These are phyloP conservation scores for Nothoprocta perdicaria DNA, from an alignment of 2,113 vertebrate species.

Conservation along the genomic window DNA sequence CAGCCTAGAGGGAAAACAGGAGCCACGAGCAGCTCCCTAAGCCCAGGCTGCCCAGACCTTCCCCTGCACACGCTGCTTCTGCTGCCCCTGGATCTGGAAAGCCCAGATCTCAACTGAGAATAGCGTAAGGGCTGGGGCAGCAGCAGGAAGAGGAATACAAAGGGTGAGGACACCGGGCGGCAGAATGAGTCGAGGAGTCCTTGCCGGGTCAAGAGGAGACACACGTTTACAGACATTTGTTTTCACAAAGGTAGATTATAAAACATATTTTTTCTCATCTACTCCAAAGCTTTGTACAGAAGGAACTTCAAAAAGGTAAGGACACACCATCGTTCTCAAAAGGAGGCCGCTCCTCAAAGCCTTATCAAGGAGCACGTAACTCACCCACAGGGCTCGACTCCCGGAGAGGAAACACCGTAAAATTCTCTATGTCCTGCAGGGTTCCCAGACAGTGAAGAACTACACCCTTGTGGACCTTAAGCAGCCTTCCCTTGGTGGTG, in stretches of 20 bases:
- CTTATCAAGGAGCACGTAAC: conserved; percentile 37
- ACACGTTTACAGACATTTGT: background rate
- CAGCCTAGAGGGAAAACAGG: background rate
- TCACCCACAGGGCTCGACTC: conserved; percentile 38
- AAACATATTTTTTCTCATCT: conserved; percentile 32
- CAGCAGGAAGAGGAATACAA: background rate
- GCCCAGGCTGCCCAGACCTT: background rate
- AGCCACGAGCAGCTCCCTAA: background rate
- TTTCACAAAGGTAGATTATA: conserved; percentile 31
- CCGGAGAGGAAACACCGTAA: conserved; percentile 12
- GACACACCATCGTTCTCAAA: conserved; percentile 26
- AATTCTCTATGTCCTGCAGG: conserved; percentile 27
- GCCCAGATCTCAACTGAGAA: background rate
- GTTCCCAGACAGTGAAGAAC: conserved; percentile 70
- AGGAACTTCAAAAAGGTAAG: conserved; percentile 40
- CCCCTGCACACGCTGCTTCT: background rate
- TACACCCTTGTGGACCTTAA: conserved; percentile 55
- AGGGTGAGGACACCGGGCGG: background rate
- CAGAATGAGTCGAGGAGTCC: background rate
- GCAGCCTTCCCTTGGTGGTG: conserved; percentile 3
- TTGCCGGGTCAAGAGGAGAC: background rate
- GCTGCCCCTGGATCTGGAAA: too few relatives aligned
- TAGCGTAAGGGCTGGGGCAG: background rate
- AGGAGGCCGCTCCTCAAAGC: conserved; percentile 41
- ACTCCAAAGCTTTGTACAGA: conserved; percentile 33